Conservation (phyloP, 2,888 invertebrate species). For the Drosophila putrida region DNA sequence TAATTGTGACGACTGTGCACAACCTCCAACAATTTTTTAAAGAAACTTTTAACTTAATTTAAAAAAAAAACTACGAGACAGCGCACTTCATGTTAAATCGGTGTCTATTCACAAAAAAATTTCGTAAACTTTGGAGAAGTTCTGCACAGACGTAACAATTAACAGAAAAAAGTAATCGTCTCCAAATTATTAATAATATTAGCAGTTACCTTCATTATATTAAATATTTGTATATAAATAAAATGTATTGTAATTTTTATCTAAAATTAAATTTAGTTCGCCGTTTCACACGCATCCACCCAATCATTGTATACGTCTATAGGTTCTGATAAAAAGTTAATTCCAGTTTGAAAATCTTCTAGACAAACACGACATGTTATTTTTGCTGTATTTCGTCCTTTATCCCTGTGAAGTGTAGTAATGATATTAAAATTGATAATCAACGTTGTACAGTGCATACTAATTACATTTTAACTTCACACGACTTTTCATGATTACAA, state of each 20-base stretch:
- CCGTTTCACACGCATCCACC: conserved; percentile 99
- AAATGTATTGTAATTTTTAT: not conserved
- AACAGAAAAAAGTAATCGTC: too few species aligned
- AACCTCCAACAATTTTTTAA: too few species aligned
- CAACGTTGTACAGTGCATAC: not conserved
- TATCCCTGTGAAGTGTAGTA: conserved; percentile 90
- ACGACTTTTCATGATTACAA: conserved; percentile 99
- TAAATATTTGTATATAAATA: not conserved
- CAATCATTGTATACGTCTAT: conserved; percentile 99
- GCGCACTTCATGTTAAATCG: too few species aligned
- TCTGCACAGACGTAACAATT: too few species aligned
- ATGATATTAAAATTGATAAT: not conserved
- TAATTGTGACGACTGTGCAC: too few species aligned
- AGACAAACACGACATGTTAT: conserved; percentile 98
- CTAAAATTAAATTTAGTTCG: conserved; percentile 88
- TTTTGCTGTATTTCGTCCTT: conserved; percentile 95
- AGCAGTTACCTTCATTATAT: not conserved
- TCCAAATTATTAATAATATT: too few species aligned
- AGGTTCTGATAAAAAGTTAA: conserved; percentile 98
- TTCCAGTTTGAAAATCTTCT: conserved; percentile 98
- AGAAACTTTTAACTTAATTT: too few species aligned
- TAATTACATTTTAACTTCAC: conserved; percentile 99
- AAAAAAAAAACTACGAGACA: too few species aligned
- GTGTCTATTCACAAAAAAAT: too few species aligned
- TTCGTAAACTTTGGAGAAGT: too few species aligned